A percentile compares a stretch with the other conserved stretches of the same genome.
Conservation (phyloP, 2,797 vertebrate species). For the Delichon dasypus region DNA sequence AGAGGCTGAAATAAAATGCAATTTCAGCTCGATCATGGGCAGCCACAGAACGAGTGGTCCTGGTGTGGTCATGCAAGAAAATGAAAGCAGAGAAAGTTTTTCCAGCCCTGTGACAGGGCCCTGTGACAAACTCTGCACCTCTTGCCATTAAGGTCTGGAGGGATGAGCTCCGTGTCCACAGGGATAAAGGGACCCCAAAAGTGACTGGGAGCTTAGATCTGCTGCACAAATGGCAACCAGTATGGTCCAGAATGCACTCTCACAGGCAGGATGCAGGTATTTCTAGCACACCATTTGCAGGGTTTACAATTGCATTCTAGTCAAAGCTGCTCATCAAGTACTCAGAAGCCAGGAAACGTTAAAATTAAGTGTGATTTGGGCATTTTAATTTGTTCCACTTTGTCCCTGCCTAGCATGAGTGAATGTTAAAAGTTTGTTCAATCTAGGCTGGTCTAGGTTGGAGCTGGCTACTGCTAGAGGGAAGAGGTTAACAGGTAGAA, state of each 20-base stretch:
- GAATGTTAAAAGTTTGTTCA: background rate
- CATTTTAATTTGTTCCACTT: background rate
- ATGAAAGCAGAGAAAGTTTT: background rate
- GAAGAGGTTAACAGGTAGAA: background rate
- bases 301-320: accelerated
- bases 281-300: background rate
- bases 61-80: background rate
- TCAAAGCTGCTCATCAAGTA: background rate
- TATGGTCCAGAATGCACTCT: background rate
- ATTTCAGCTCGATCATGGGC: background rate
- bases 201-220: background rate
- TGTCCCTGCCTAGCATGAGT: background rate
- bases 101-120: background rate
- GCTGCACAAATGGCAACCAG: background rate
- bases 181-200: background rate
- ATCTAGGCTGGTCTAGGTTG: background rate
- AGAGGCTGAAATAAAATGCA: conserved; percentile 11
- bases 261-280: background rate
- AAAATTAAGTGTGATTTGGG: background rate
- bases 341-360: background rate
- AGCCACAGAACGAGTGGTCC: background rate
- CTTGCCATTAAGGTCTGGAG: background rate
- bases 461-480: background rate
- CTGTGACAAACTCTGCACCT: background rate
- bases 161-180: background rate